Conservation (phyloP, 2,797 vertebrate species). For the Silurus lanzhouensis region DNA sequence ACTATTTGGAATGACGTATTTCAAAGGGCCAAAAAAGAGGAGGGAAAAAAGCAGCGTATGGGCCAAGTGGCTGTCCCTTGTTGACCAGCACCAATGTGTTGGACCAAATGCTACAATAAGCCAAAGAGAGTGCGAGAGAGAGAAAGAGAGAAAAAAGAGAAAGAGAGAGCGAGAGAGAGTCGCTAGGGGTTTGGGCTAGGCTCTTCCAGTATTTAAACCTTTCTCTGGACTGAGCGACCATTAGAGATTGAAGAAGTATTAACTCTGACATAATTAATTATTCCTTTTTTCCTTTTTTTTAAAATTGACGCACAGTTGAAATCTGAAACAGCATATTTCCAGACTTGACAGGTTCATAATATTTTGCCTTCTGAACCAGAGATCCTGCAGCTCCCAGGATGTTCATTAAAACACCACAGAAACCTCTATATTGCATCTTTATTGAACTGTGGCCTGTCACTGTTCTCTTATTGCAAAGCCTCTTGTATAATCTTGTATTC, state of each 20-base stretch:
- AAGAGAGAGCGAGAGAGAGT: slow-evolving; percentile 17
- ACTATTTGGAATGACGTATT: slow-evolving; percentile 57
- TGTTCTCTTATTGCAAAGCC: slow-evolving; percentile 27
- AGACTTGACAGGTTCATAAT: slow-evolving; percentile 2
- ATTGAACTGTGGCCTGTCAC: slow-evolving; percentile 39
- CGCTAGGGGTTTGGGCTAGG: slow-evolving; percentile 40
- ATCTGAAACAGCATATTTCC: slow-evolving; percentile 32
- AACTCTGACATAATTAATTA: slow-evolving; percentile 56
- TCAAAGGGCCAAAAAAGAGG: slow-evolving; percentile 30
- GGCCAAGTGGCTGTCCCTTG: slow-evolving; percentile 1
- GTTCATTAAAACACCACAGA: slow-evolving; percentile 41
- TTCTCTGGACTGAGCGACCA: slow-evolving; percentile 54
- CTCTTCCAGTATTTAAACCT: slow-evolving; percentile 54
- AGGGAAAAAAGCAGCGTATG: background rate
- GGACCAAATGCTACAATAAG: background rate
- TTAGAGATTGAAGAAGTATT: slow-evolving; percentile 56
- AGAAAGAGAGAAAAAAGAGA: slow-evolving; percentile 4
- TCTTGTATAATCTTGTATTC: background rate
- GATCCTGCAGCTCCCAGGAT: slow-evolving; percentile 24
- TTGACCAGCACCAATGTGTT: slow-evolving; percentile 41
- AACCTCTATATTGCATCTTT: slow-evolving; percentile 40
- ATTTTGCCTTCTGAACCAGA: slow-evolving; percentile 3
- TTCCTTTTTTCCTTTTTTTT: slow-evolving; percentile 27
- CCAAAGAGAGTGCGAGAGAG: background rate
- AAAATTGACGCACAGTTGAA: slow-evolving; percentile 39